These are phyloP conservation scores for Centropus unirufus DNA, from an alignment of 2,113 vertebrate genomes.

Conservation along the genomic window DNA sequence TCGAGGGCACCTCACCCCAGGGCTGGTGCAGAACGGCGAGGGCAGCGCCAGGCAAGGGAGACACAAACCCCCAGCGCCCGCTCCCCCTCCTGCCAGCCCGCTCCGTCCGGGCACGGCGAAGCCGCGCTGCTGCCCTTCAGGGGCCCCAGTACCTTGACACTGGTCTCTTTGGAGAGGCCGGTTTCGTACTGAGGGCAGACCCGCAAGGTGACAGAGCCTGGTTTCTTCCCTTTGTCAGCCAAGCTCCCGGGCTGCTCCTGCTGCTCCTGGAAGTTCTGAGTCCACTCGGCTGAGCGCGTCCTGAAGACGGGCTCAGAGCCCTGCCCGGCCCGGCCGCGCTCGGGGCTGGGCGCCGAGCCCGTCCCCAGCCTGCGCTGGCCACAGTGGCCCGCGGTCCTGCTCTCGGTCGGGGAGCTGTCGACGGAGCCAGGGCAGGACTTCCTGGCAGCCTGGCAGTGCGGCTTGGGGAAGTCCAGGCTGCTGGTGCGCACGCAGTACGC, in stretches of 20 bases:
- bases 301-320: conserved; percentile 41
- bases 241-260: conserved; percentile 14
- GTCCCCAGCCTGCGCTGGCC: conserved; percentile 24
- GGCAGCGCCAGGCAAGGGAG: neutral
- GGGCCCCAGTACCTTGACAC: conserved; percentile 81
- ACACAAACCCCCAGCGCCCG: fast-evolving
- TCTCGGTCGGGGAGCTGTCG: conserved; percentile 78
- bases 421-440: conserved; percentile 82
- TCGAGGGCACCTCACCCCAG: neutral
- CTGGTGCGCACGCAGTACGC: conserved; percentile 90
- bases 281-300: conserved; percentile 82
- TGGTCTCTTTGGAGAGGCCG: conserved; percentile 88
- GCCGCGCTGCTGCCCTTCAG: fast-evolving
- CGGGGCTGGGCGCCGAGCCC: neutral
- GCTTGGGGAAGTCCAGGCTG: conserved; percentile 88
- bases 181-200: conserved; percentile 89
- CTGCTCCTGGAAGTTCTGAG: conserved; percentile 76
- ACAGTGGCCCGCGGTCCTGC: conserved; percentile 25
- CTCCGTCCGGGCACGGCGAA: fast-evolving
- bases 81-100: neutral
- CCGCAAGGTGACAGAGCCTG: conserved; percentile 78
- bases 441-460: conserved; percentile 65
- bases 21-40: neutral
- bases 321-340: neutral
- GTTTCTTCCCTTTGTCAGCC: conserved; percentile 64